Percentiles rank a stretch among this genome's conserved stretches.
phyloP scores from a whole-genome alignment of 1,140 invertebrate genomes.

The Proctacanthus coquilletti region DNA sequence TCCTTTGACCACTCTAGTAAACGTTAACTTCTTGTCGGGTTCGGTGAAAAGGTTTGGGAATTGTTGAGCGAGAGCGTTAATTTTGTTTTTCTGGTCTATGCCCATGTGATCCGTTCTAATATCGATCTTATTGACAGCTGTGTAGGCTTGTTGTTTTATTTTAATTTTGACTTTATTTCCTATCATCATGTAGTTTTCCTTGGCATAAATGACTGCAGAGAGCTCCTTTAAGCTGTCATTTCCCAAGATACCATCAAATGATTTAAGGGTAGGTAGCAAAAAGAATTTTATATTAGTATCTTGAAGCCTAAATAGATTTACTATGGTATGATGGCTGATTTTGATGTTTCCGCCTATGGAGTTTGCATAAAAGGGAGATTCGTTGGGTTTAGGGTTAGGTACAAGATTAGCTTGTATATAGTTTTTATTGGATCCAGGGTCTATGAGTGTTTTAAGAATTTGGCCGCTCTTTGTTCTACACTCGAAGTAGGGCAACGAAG shows the following conservation, averaged over 20 bases:
- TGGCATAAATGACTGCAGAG: slow-evolving; percentile 7
- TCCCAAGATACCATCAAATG: slow-evolving; percentile 9
- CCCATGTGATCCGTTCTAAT: slow-evolving; percentile 4
- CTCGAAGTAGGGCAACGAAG: slow-evolving; percentile 13
- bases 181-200: slow-evolving; percentile 6
- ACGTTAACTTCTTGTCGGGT: slow-evolving; percentile 9
- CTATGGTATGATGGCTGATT: slow-evolving; percentile 7
- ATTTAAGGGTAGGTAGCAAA: slow-evolving; percentile 8
- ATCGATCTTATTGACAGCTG: slow-evolving; percentile 9
- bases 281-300: slow-evolving; percentile 7
- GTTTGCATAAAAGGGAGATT: slow-evolving; percentile 7
- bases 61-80: slow-evolving; percentile 2
- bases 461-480: slow-evolving; percentile 8
- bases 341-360: slow-evolving; percentile 8
- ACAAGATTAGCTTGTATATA: slow-evolving; percentile 10
- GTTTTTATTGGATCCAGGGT: slow-evolving; percentile 10
- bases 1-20: slow-evolving; percentile 9
- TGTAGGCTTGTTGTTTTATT: slow-evolving; percentile 7
- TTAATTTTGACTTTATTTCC: background rate
- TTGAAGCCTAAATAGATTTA: slow-evolving; percentile 8
- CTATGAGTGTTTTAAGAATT: slow-evolving; percentile 8
- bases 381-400: slow-evolving; percentile 5
- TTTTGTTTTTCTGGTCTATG: slow-evolving; percentile 1
- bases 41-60: slow-evolving; percentile 7
- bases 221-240: slow-evolving; percentile 10